Conservation (phyloP, 2,797 vertebrate species). For the Botia almorhae region DNA sequence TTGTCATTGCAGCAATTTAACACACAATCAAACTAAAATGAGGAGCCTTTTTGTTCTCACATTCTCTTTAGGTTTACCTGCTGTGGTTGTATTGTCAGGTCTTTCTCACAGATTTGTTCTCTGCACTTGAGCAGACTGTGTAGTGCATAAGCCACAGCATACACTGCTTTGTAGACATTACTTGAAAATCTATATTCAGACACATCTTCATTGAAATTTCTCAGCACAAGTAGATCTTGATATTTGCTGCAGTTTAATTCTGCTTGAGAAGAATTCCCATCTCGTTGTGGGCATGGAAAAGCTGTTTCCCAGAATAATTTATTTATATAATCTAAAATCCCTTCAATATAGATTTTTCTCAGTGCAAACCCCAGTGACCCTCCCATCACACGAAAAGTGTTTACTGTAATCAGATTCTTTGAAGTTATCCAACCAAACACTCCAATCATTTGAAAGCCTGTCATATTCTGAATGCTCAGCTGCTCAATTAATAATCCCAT, state of each 20-base stretch:
- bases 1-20: too few species aligned
- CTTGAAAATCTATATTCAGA: conserved; percentile 71
- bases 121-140: conserved; percentile 70
- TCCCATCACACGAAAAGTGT: conserved; percentile 70
- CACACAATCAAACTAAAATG: neutral
- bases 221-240: conserved; percentile 64
- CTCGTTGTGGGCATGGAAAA: conserved; percentile 61
- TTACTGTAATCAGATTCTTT: conserved; percentile 72
- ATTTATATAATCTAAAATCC: conserved; percentile 69
- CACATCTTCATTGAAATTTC: conserved; percentile 69
- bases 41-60: neutral
- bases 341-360: conserved; percentile 70
- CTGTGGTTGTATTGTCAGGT: conserved; percentile 60
- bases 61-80: conserved; percentile 64
- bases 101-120: conserved; percentile 65
- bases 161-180: conserved; percentile 78
- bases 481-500: neutral
- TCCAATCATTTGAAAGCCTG: conserved; percentile 74
- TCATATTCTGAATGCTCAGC: conserved; percentile 49
- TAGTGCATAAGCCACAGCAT: conserved; percentile 75
- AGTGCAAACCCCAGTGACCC: conserved; percentile 76
- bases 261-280: neutral
- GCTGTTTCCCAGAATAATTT: conserved; percentile 72
- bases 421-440: conserved; percentile 79
- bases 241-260: conserved; percentile 60